These are phyloP conservation scores for Trigoniulus corallinus DNA, from an alignment of 1,140 invertebrate species.

Conservation along the genomic window DNA sequence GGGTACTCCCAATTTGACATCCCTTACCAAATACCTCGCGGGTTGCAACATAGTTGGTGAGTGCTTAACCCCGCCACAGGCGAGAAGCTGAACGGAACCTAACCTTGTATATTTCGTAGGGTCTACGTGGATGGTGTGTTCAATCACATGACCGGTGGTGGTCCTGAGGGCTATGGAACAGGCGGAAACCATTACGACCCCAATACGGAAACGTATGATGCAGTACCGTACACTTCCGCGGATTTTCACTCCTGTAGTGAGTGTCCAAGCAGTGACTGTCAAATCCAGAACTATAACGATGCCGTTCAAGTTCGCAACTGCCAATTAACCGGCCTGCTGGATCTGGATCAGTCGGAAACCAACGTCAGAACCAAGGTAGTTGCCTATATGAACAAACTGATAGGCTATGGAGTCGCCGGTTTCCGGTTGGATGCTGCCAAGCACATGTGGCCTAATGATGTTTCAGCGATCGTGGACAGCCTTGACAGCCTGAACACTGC, in stretches of 20 bases:
- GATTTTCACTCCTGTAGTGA: conserved; percentile 19
- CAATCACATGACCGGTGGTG: conserved; percentile 66
- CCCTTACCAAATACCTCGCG: no score
- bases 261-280: conserved; percentile 19
- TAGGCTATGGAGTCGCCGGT: conserved; percentile 62
- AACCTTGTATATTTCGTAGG: conserved; percentile 12
- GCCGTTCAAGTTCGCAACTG: conserved; percentile 41
- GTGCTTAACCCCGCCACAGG: background rate
- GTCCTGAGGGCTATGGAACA: conserved; percentile 34
- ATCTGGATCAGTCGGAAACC: conserved; percentile 46
- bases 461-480: conserved; percentile 39
- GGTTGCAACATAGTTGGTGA: no score
- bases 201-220: conserved; percentile 23
- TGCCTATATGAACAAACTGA: conserved; percentile 48
- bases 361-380: conserved; percentile 49
- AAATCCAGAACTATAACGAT: conserved; percentile 19
- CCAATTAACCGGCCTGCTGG: conserved; percentile 47
- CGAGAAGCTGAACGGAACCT: background rate
- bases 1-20: no score
- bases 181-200: conserved; percentile 38
- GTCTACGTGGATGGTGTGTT: conserved; percentile 72
- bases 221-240: conserved; percentile 29
- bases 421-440: conserved; percentile 58
- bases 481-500: conserved; percentile 39
- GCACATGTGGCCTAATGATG: conserved; percentile 64